These are phyloP conservation scores for Isotomurus palustris DNA, from an alignment of 2,888 invertebrate species.

Conservation along the genomic window DNA sequence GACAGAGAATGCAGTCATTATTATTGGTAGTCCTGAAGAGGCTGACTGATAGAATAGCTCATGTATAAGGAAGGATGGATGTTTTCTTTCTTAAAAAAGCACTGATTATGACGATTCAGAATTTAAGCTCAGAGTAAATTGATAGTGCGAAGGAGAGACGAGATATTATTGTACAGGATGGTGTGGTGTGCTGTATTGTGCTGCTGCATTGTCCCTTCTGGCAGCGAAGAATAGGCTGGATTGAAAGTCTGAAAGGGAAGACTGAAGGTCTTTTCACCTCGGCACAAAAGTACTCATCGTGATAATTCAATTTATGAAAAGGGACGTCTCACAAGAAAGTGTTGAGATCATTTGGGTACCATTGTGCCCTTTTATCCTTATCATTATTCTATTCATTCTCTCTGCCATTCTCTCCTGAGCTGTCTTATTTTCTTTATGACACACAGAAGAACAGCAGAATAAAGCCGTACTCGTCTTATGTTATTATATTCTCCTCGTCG, in stretches of 20 bases:
- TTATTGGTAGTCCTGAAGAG: too few relatives aligned
- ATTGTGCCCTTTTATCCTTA: conserved; percentile 26
- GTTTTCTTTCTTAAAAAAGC: too few relatives aligned
- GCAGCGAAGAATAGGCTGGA: conserved; percentile 2
- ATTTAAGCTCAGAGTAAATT: too few relatives aligned
- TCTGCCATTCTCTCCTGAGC: not conserved
- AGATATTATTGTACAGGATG: too few relatives aligned
- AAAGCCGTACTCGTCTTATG: too few relatives aligned
- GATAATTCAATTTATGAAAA: conserved; percentile 43
- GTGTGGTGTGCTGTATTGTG: not conserved
- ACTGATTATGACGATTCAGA: too few relatives aligned
- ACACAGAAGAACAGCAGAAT: too few relatives aligned
- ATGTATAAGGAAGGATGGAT: too few relatives aligned
- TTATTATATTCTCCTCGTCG: too few relatives aligned
- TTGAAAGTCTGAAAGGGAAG: conserved; percentile 23
- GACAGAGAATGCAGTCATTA: too few relatives aligned
- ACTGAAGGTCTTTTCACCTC: conserved; percentile 35
- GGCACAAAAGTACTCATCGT: conserved; percentile 38
- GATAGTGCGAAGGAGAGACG: too few relatives aligned
- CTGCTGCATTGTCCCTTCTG: not conserved
- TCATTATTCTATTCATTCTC: conserved; percentile 19
- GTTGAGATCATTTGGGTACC: conserved; percentile 39
- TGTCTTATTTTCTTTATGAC: conserved; percentile 6
- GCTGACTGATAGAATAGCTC: too few relatives aligned
- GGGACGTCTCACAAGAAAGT: conserved; percentile 29